Evolutionary conservation across 30 jellyfish, hydroid and myxozoan species (phyloP), one percentile per base, ranked within the genome.

Genomic region (Rhopilema esculentum): DNA sequence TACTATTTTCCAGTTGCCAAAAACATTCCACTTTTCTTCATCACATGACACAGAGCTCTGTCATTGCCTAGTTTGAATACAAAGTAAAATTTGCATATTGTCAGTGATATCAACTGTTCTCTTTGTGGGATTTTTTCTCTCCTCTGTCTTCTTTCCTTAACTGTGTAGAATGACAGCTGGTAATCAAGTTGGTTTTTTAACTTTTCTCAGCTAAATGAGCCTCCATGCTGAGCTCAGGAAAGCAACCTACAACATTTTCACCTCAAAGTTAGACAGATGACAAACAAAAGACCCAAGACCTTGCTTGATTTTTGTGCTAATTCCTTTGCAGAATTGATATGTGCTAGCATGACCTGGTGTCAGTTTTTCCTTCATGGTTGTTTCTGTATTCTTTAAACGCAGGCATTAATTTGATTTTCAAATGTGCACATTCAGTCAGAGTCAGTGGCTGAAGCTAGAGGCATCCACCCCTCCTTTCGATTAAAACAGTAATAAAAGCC

Each of bases 161-260:
- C 79, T 78, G 48, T 33, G 88, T 28, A 22, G 68, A 78, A 48
- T 63, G 68, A 69, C 88, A 78, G 88, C 88, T 78, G 88, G 88
- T 69, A 63, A n/a, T 27, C 48, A 78, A 66, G 79, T 68, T 78
- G 88, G 63, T 49, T 78, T 48, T 78, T 78, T 19, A 19, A 31
- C 76, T 40, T 78, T 78, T 78, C 88, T 62, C 88, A 78, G 79
- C 75, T 22, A 78, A 48, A 32, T 57, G 40, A 78, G 68, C 67
- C 67, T 57, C 27, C 88, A 75, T 57, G 51, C 88, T 78, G 88
- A 51, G 76, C 25, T 78, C 88, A 53, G 75, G 78, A 78, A 78
- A 49, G 66, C 79, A 78, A 24, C 88, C 88, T 57, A 78, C 78
- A 63, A 78, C 24, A 62, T 78, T 53, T 73, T 78, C 76, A 78